Base-by-base conservation (phyloP, 2,113 vertebrate species). In the Chloropsis hardwickii region DNA sequence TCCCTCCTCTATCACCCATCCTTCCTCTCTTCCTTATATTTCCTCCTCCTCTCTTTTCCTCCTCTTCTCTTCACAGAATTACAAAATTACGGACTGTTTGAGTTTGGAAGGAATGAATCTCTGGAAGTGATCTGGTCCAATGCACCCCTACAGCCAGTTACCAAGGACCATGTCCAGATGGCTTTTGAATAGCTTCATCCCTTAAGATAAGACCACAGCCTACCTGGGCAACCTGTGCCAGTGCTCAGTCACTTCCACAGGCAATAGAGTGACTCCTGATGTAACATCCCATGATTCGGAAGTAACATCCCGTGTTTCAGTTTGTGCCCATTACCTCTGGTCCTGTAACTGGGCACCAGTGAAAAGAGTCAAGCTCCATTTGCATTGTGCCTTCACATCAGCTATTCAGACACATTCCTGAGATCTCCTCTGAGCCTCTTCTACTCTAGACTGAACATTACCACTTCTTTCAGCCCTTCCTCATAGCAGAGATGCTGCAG, bases 81-180 rank as follows among this genome's bases (percentile, higher is more conserved):
- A 67, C 7, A 65, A n/a, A 62, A 51, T 77, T 64, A 42, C 23
- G 69, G 35, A 28, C 29, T 77, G 11, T 50, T 2, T 54, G 37
- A 87, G 8, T 29, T 57, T 44, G 14, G 23, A 83, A 81, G 10
- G 6, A 40, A 48, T 22, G 5, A 67, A 77, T 28, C 6, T 54
- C 48, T 77, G 53, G 11, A 69, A 44, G 8, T 44, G 22, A 22
- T 37, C 25, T 77, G 3, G 5, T 81, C 33, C 29, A 84, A 20
- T 0, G 1, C 4, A 35, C 23, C 37, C 2, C 3, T 57, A 51
- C 13, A 60, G 9, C 7, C 6, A 31, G 11, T 40, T 62, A 14
- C 12, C 25, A 31, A 67, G 12, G 39, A 21, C 5, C 1, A 1
- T 24, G 22, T 62, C 24, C 21, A 57, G 16, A 33, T 8, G 6